Evolutionary conservation across 2,888 invertebrate species (phyloP), one percentile per base, ranked within the genome.

Genomic region (Invenusta paracnida): DNA sequence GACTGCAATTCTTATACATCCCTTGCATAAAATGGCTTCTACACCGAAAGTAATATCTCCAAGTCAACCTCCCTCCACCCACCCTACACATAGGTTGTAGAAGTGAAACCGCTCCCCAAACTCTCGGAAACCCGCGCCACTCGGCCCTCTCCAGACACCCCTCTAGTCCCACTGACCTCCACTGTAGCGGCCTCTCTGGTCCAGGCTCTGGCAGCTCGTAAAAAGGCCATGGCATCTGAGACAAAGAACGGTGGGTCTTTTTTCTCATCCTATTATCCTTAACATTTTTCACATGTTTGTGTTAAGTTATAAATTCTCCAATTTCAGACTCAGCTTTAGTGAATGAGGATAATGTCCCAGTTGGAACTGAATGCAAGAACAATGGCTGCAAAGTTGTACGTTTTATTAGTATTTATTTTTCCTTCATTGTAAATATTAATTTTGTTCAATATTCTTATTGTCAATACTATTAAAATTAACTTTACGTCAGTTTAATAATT

Each of bases 291-390:
- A 48, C 48, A 48, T 48, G 48, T 48, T n/a, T n/a, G n/a, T n/a
- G n/a, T n/a, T n/a, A n/a, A n/a, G n/a, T n/a, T n/a, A n/a, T n/a
- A n/a, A n/a, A n/a, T n/a, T 48, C 11, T 48, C 17, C 5, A 11
- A 11, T 17, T 48, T 48, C 17, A 48, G 48, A 5, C 17, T 48
- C 48, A 11, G 48, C 48, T 11, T 5, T 23, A 11, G 2, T 82
- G 5, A 29, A 82, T 85, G 27, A 30, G 0, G 79, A 81, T 23
- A 67, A 28, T 48, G 86, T 89, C 0, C 89, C 92, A 29, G 90
- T 95, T 87, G 96, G 96, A 28, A 96, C 96, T 81, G 90, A 92
- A 84, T 98, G 97, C 91, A 95, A 95, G 91, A 96, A 96, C 91
- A 94, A 94, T 87, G 95, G 95, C 0, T 97, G 97, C 90, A 94